Evolutionary conservation across 1,140 invertebrate species (phyloP), one percentile per base, ranked within the genome.

Genomic region (Oscheius sp.): DNA sequence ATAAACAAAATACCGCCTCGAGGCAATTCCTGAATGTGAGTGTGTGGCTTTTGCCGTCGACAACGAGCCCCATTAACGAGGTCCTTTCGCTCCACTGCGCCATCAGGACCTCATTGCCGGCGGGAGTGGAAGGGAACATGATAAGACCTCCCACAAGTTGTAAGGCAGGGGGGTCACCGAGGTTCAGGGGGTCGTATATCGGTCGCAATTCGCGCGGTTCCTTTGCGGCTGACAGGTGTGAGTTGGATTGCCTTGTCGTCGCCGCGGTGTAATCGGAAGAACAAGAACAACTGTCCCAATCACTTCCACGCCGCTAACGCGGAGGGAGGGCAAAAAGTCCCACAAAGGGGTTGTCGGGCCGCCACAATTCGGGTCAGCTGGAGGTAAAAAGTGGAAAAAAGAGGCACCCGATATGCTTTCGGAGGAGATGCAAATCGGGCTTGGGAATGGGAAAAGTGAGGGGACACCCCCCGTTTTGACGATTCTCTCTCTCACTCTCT

Each of bases 241-340:
- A 55, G 49, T 55, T 55, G 49, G 49, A 55, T 55, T 55, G 49
- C 28, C 49, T 55, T 55, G 49, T 55, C 49, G 23, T 55, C 28
- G 49, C 49, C 7, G 49, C 49, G 49, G 49, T 55, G 49, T 55
- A 55, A 55, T 23, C 49, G 49, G 49, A 55, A 55, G 49, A 55
- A 55, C 49, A 55, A 55, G 49, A 55, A 55, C 49, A 55, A 55
- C 49, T 55, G 49, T 55, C 49, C 28, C 49, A n/a, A 23, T 55
- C 49, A 55, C 49, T 55, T 55, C 15, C 49, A 55, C 7, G 28
- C 49, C 49, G 23, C 49, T 55, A 55, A 55, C 38, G 38, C 38
- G 38, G n/a, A 15, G n/a, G n/a, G n/a, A n/a, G 7, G 15, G 49
- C 49, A 55, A 55, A 23, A 55, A 55, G 15, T 55, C 28, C 49